Base-by-base conservation (phyloP, 2,888 invertebrate species). In the Electrophaes corylata region DNA sequence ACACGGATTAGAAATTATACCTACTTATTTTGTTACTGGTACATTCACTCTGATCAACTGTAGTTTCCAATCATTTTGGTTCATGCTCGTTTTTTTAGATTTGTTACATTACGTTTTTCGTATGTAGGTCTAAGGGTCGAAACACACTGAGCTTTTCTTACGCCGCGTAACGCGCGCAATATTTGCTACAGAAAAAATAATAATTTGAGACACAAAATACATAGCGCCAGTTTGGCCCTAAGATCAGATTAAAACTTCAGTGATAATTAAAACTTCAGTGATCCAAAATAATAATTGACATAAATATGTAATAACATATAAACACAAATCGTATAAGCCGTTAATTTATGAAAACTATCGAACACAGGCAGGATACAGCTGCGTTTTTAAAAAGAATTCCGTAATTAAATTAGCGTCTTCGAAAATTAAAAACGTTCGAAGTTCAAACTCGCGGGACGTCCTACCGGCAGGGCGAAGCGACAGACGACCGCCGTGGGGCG, bases 371-470 rank as follows among this genome's bases (percentile, higher is more conserved):
- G 88, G 87, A 88, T 80, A 84, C 86, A 88, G 82, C 83, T 86
- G 91, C 80, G 72, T 70, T 67, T 79, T 76, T 75, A 77, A 80
- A 75, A 61, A 70, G 79, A 75, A 79, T 80, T 82, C 79, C 78
- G 82, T 91, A 91, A 91, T 91, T 86, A 89, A 91, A 91, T 91
- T 91, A 91, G 90, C 90, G 83, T 88, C 83, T 77, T 82, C 68
- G 73, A 82, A 84, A 82, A 83, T 80, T 79, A 84, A 84, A 88
- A 64, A 65, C 60, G 86, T 77, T 73, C 54, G 61, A 50, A 55
- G 58, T 73, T 70, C 72, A 72, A 81, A 76, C 78, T 80, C 77
- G 71, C 75, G 77, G 77, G 81, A 74, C 79, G 81, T 79, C 83
- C 84, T 79, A 60, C 64, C 53, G 65, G 43, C 37, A 16, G 56